Base-by-base conservation (phyloP, 1,140 invertebrate genomes). In the Drosophila sp. region DNA sequence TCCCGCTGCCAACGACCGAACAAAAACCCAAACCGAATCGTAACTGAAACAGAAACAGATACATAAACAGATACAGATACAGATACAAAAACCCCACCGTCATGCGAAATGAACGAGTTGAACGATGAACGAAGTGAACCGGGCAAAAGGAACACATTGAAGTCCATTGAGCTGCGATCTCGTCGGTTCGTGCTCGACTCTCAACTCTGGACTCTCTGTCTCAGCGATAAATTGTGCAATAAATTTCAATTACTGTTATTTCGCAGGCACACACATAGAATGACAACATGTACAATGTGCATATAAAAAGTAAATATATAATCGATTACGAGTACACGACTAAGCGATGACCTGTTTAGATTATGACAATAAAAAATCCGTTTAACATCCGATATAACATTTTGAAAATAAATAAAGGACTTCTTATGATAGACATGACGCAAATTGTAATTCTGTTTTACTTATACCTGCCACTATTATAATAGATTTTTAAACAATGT, bases 211-310 rank as follows among this genome's bases (percentile, higher is more conserved):
- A 45, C 18, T 63, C 81, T 62, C 53, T 76, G 61, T 80, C 67
- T 71, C 48, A 70, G 63, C 84, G 70, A 89, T 89, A 89, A 89
- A 89, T 80, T 89, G 83, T 89, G 83, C 83, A 89, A 89, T 89
- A 89, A 89, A 89, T 89, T 89, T 89, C 83, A 89, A 89, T 89
- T 89, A 89, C 73, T 75, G 84, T 79, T 87, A 87, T 87, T 89
- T 79, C 57, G 65, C 72, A 53, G 67, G 78, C 82, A 76, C 72
- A 62, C 51, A 38, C n/a, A 65, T 16, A 62, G 40, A 58, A 58
- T 58, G 54, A 58, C 40, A 58, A 58, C 40, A 50, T 16, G 32
- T 50, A n/a, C 27, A 61, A 48, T 61, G 58, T 48, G 32, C 14
- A 51, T 40, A 50, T 25, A 46, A 25, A 48, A 46, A 29, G 14